Evolutionary conservation across 2,797 vertebrate species (phyloP), one percentile per base, ranked within the genome.

Genomic region (Poecilia gillii): DNA sequence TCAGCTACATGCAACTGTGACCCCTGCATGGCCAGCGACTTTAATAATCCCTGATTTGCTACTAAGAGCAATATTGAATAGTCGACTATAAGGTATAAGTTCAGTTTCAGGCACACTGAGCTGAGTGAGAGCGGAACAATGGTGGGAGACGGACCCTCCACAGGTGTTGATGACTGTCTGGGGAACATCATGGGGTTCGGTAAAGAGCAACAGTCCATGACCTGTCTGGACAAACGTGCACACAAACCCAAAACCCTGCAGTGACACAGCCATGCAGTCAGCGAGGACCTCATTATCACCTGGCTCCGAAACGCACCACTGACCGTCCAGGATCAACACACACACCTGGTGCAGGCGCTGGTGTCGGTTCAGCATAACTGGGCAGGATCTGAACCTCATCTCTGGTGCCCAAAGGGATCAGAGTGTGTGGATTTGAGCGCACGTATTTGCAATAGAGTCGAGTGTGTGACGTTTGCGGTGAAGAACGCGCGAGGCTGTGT

Each of bases 251-350:
- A 81, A 81, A 75, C 74, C 78, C 79, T 66, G 81, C 79, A 72
- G 78, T 72, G 89, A 90, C 82, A 82, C 59, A 78, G 75, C 72
- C 49, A 74, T 41, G 55, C 46, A 55, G 85, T 84, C 83, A 87
- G 74, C 59, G 57, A 86, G 84, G 86, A 84, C 74, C 77, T 91
- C 86, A 88, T 92, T 89, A 93, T 91, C 89, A 89, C 86, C 86
- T 89, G 80, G 81, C 85, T 87, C 79, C 57, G 75, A 89, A 85
- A 87, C 46, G 81, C 81, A 72, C 77, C n/a, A 6, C 28, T 85
- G 83, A 78, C 85, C 84, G 75, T 80, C 78, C 81, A 86, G 78
- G 39, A 85, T 72, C 41, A 76, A 64, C 80, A 80, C 74, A 75
- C 72, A 76, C 71, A 49, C 83, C 76, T 78, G 70, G 81, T 76